Percentiles rank a stretch among this genome's conserved stretches.
phyloP scores from a whole-genome alignment of 2,888 invertebrate species.

The Auanema freiburgensis region DNA sequence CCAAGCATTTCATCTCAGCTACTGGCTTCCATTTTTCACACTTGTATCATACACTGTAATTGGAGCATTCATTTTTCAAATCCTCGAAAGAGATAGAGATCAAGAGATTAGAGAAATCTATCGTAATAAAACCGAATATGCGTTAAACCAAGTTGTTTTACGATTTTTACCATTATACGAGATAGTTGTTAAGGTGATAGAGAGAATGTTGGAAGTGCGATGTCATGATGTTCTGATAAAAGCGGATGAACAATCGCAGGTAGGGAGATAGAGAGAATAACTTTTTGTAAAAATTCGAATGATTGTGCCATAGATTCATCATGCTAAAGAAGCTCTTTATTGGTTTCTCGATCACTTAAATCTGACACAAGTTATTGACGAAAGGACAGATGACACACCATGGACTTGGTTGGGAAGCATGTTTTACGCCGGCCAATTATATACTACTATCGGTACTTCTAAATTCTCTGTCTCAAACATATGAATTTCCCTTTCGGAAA shows the following conservation, averaged over 20 bases:
- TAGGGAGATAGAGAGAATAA: neutral
- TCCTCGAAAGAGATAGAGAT: constrained; percentile 36
- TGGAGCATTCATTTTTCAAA: constrained; percentile 55
- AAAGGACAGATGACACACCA: constrained; percentile 47
- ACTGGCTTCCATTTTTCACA: constrained; percentile 37
- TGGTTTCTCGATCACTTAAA: constrained; percentile 61
- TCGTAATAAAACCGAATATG: constrained; percentile 42
- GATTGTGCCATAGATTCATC: constrained; percentile 25
- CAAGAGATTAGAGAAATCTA: constrained; percentile 25
- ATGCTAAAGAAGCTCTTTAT: constrained; percentile 55
- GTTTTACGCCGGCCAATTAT: constrained; percentile 62
- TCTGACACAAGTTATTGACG: constrained; percentile 52
- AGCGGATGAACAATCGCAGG: constrained; percentile 24
- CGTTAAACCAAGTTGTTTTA: constrained; percentile 46
- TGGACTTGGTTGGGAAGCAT: constrained; percentile 59
- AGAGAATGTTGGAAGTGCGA: constrained; percentile 53
- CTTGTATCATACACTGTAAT: constrained; percentile 51
- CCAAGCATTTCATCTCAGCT: constrained; percentile 28
- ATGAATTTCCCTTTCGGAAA: neutral
- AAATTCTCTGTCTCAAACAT: constrained; percentile 5
- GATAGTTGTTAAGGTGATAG: constrained; percentile 36
- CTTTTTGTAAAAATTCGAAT: neutral
- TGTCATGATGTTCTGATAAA: constrained; percentile 40
- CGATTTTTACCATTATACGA: neutral
- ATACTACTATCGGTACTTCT: constrained; percentile 59